A percentile compares a stretch with the other conserved stretches of the same genome.
phyloP scores from a whole-genome alignment of 2,797 vertebrate species.

The Myotis myotis region DNA sequence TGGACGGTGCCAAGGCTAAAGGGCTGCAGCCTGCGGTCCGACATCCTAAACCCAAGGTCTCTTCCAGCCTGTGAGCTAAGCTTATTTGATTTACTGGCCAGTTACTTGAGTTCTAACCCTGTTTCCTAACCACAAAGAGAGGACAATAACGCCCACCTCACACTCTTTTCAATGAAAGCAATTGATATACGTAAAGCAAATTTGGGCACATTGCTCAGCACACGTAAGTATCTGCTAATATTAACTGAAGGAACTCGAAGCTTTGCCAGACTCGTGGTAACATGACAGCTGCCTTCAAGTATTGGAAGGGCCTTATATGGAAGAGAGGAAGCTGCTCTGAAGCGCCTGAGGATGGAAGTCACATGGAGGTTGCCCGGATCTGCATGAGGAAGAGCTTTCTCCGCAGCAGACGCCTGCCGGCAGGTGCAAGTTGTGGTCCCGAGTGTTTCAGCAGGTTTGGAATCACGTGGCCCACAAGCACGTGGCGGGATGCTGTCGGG shows the following conservation, averaged over 20 bases:
- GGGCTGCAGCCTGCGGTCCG: background rate
- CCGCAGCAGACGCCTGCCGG: background rate
- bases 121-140: background rate
- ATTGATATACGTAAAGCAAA: background rate
- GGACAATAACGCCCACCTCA: background rate
- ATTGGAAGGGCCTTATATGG: background rate
- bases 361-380: background rate
- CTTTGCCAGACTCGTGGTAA: background rate
- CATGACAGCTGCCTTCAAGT: background rate
- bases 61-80: background rate
- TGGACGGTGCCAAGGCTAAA: background rate
- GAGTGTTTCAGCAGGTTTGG: background rate
- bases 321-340: background rate
- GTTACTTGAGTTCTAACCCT: background rate
- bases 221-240: background rate
- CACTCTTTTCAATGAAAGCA: background rate
- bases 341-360: background rate
- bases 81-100: background rate
- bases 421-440: background rate
- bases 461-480: background rate
- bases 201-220: background rate
- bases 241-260: background rate
- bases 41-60: background rate
- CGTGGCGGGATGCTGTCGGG: no score
- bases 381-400: background rate